phyloP scores from a whole-genome alignment of 2,797 vertebrate genomes.

The Crenichthys baileyi region DNA sequence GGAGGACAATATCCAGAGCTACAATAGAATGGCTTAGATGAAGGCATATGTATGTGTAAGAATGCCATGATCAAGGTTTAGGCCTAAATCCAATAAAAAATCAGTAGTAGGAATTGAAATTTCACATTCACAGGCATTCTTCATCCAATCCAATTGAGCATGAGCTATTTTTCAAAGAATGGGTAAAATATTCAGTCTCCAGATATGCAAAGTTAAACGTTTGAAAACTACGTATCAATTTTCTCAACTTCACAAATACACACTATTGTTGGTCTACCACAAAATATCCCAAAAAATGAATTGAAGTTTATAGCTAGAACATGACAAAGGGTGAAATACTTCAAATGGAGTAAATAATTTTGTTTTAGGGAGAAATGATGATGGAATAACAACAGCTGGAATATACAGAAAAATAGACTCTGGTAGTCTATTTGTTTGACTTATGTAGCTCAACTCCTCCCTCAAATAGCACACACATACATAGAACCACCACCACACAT shows the following conservation, averaged over 20 bases:
- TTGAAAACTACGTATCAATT: not conserved
- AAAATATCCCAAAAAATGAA: too few relatives aligned
- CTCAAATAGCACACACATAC: conserved; percentile 13
- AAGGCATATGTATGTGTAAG: too few relatives aligned
- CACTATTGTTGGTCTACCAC: not conserved
- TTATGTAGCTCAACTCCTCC: conserved; percentile 30
- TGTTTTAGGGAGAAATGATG: conserved; percentile 21
- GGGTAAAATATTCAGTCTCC: not conserved
- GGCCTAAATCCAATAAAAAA: not conserved
- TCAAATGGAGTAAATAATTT: not conserved
- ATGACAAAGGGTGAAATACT: too few relatives aligned
- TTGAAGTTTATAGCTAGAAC: too few relatives aligned
- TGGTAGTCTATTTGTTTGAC: conserved; percentile 58
- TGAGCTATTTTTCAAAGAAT: not conserved
- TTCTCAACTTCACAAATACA: not conserved
- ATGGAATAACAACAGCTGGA: conserved; percentile 7
- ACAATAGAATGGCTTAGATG: too few relatives aligned
- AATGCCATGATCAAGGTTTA: not conserved
- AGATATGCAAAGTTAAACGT: not conserved
- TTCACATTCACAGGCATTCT: not conserved
- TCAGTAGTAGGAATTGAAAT: not conserved
- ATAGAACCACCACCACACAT: conserved; percentile 13
- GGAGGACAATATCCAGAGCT: not conserved
- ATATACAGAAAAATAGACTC: conserved; percentile 12
- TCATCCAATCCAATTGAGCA: not conserved